Conservation (phyloP, 2,797 vertebrate species). For the Sylvia borin region DNA sequence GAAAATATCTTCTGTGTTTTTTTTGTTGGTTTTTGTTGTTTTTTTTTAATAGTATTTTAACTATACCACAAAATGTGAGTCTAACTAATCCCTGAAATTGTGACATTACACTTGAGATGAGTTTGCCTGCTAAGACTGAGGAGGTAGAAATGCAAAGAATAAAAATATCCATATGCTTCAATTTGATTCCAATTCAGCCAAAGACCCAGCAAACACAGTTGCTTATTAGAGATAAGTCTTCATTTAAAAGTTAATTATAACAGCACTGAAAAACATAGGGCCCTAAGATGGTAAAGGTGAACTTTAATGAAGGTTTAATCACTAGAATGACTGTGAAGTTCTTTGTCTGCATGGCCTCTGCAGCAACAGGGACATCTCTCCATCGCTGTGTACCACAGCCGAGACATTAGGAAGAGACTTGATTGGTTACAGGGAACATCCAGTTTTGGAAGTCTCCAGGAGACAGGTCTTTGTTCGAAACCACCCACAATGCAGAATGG, state of each 20-base stretch:
- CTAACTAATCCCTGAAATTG: background rate
- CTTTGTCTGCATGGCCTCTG: background rate
- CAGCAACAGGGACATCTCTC: background rate
- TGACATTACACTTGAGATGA: background rate
- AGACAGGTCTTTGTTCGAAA: background rate
- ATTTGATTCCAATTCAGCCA: background rate
- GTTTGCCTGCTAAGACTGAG: background rate
- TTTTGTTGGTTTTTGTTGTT: background rate
- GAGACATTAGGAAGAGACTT: background rate
- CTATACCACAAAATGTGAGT: background rate
- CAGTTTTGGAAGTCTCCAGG: background rate
- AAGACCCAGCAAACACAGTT: background rate
- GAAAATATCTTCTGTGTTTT: background rate
- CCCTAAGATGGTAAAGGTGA: background rate
- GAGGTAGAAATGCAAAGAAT: background rate
- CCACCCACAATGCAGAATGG: background rate
- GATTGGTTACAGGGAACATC: background rate
- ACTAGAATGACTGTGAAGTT: background rate
- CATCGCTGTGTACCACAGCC: background rate
- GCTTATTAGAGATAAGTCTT: background rate
- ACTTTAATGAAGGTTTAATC: background rate
- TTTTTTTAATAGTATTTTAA: background rate
- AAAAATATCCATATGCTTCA: background rate
- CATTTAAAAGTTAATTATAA: slow-evolving; percentile 22
- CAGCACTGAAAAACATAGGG: background rate